Conservation (phyloP, 2,113 vertebrate genomes). For the Natator depressus region DNA sequence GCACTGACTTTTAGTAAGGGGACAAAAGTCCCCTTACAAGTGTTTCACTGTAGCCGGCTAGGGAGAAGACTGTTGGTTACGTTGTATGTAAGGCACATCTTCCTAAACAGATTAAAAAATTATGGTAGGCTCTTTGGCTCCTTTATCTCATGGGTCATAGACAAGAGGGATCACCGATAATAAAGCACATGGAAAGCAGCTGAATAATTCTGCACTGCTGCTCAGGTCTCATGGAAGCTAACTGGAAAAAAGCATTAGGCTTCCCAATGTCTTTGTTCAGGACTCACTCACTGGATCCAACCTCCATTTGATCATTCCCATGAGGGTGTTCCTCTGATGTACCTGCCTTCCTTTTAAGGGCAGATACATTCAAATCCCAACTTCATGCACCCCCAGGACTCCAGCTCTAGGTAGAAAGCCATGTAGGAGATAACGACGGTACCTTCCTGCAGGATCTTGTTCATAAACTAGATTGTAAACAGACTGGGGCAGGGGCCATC, state of each 20-base stretch:
- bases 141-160: neutral
- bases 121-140: too few relatives aligned
- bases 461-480: neutral
- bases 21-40: too few relatives aligned
- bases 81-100: neutral
- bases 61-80: neutral
- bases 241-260: neutral
- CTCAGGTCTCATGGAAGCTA: neutral
- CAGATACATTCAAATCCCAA: neutral
- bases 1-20: too few relatives aligned
- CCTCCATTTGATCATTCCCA: rapidly evolving
- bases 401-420: neutral
- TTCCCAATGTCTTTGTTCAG: neutral
- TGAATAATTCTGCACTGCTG: neutral
- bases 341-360: neutral
- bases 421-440: neutral
- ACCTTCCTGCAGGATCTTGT: neutral
- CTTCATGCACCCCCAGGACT: neutral
- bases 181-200: neutral
- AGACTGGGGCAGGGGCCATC: neutral
- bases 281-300: rapidly evolving
- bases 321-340: neutral
- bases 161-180: neutral
- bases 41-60: neutral
- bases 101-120: neutral